Evolutionary conservation across 2,888 invertebrate genomes (phyloP).

Genomic region (Troides aeacus): DNA sequence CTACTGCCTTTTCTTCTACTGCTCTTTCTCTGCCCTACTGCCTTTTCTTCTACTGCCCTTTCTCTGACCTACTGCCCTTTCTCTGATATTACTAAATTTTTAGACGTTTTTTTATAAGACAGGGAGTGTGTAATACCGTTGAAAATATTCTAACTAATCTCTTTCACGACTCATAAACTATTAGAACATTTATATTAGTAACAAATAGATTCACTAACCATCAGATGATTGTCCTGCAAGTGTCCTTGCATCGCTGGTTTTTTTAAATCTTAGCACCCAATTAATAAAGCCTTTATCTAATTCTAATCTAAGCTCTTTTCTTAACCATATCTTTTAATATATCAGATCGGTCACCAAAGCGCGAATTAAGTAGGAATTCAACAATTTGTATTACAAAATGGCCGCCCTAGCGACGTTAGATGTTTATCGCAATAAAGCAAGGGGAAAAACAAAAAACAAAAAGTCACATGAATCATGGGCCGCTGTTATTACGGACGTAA

Average conservation of each 20-base stretch:
- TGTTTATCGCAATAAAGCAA: constrained; percentile 26
- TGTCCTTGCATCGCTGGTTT: not conserved
- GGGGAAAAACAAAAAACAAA: constrained; percentile 23
- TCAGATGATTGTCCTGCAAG: too few relatives aligned
- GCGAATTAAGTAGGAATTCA: not conserved
- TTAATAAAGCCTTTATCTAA: not conserved
- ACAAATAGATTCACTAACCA: not conserved
- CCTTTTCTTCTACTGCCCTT: too few relatives aligned
- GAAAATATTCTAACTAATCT: too few relatives aligned
- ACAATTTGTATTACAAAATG: not conserved
- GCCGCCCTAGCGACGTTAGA: constrained; percentile 24
- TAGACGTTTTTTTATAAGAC: too few relatives aligned
- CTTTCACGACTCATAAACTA: not conserved
- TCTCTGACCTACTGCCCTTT: too few relatives aligned
- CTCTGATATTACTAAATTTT: too few relatives aligned
- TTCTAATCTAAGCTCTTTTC: not conserved
- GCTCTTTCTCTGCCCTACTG: too few relatives aligned
- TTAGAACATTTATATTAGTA: not conserved
- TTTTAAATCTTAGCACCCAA: not conserved
- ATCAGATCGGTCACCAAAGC: not conserved
- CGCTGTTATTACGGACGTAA: constrained; percentile 26
- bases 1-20: too few relatives aligned
- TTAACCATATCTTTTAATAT: not conserved
- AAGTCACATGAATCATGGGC: constrained; percentile 27
- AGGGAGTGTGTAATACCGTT: too few relatives aligned